Conservation (phyloP, 2,888 invertebrate species). For the Xylophagus ater region DNA sequence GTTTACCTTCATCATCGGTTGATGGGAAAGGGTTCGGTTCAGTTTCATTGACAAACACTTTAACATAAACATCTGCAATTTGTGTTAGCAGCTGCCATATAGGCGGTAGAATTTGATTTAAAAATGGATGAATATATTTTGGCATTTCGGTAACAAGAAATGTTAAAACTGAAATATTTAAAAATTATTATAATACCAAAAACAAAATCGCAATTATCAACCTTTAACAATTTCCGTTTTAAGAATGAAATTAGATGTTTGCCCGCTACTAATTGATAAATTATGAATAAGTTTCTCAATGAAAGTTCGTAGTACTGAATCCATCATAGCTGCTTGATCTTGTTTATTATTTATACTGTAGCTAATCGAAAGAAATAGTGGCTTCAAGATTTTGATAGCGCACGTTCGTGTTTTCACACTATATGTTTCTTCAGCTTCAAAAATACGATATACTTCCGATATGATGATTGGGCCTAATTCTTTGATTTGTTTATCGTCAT, state of each 20-base stretch:
- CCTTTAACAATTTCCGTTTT: conserved; percentile 54
- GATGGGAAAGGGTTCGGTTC: conserved; percentile 42
- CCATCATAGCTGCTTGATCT: conserved; percentile 47
- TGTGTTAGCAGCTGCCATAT: conserved; percentile 58
- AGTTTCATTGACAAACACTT: conserved; percentile 48
- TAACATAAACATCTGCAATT: conserved; percentile 53
- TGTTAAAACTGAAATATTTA: conserved; percentile 41
- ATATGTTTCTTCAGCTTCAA: conserved; percentile 44
- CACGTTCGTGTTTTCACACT: conserved; percentile 51
- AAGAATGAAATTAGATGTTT: conserved; percentile 47
- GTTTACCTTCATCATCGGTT: conserved; percentile 44
- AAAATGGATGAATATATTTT: conserved; percentile 47
- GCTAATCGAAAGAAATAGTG: conserved; percentile 41
- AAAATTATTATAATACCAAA: not conserved
- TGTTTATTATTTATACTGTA: conserved; percentile 39
- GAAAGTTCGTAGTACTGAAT: conserved; percentile 55
- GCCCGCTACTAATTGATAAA: conserved; percentile 44
- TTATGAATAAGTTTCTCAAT: conserved; percentile 50
- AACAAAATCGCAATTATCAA: conserved; percentile 11
- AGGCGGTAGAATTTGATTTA: conserved; percentile 50
- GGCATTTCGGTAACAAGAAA: conserved; percentile 50
- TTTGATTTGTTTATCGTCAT: conserved; percentile 56
- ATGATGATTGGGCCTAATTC: conserved; percentile 56
- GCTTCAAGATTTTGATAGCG: conserved; percentile 55
- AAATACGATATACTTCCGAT: conserved; percentile 58